Conservation (phyloP, 2,113 vertebrate species). For the Dolichallabes microphthalmus region DNA sequence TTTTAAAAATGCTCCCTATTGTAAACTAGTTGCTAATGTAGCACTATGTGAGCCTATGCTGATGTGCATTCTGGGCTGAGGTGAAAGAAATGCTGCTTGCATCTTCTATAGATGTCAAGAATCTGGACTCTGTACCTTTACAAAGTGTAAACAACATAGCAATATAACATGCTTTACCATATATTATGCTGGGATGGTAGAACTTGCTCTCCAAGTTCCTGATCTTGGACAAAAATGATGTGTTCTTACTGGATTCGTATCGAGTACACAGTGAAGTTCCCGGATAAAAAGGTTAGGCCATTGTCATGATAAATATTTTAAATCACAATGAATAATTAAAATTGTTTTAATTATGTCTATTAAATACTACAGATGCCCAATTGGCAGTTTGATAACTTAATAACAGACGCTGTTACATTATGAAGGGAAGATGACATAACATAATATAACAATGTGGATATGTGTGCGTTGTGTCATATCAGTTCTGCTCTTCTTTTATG, state of each 20-base stretch:
- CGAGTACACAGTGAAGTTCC: background rate
- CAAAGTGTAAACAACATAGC: background rate
- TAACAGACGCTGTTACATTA: background rate
- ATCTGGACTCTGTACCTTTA: background rate
- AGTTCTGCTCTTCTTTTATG: background rate
- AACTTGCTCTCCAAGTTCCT: background rate
- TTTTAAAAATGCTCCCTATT: background rate
- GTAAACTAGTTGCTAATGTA: slow-evolving; percentile 10
- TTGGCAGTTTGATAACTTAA: slow-evolving; percentile 1
- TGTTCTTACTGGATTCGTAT: background rate
- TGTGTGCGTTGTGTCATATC: background rate
- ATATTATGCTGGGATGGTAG: background rate
- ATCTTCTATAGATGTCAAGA: background rate
- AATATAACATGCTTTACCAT: background rate
- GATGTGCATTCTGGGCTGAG: slow-evolving; percentile 20
- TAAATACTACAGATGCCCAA: background rate
- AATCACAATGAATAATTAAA: background rate
- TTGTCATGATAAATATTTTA: background rate
- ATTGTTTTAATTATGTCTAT: background rate
- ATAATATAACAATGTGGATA: background rate
- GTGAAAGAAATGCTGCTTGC: slow-evolving; percentile 1
- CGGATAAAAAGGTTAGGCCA: background rate
- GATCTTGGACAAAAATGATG: background rate
- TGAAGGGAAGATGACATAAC: slow-evolving; percentile 6
- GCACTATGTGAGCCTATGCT: slow-evolving; percentile 16